Evolutionary conservation across 30 jellyfish, hydroid and myxozoan species (phyloP).

Genomic region (Chrysaora quinquecirrha): DNA sequence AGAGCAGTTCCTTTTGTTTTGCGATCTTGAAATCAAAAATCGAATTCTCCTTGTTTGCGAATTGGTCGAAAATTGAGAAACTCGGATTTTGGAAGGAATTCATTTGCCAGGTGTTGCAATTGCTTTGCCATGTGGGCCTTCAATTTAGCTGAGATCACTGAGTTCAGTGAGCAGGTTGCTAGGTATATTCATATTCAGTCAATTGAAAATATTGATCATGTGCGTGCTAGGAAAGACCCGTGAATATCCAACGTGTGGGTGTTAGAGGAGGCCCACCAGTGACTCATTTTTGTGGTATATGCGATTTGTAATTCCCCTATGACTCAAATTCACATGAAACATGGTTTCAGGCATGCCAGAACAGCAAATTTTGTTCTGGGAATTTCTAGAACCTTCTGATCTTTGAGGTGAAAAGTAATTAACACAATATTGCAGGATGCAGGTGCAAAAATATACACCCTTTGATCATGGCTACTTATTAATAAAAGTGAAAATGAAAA

Average conservation of each 20-base stretch:
- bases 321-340: no score
- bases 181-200: constrained; percentile 38
- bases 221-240: constrained; percentile 64
- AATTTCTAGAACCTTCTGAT: background rate
- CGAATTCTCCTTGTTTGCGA: no score
- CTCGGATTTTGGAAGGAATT: background rate
- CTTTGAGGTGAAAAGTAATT: no score
- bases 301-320: background rate
- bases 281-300: background rate
- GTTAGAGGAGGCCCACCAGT: background rate
- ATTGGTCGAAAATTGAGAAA: no score
- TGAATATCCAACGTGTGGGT: background rate
- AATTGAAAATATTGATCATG: constrained; percentile 32
- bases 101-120: constrained; percentile 56
- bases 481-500: no score
- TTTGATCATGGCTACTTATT: no score
- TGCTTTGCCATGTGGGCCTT: constrained; percentile 52
- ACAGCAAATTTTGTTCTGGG: background rate
- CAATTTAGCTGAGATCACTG: constrained; percentile 52
- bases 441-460: no score
- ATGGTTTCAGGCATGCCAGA: background rate
- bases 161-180: constrained; percentile 76
- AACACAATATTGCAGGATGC: no score
- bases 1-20: no score
- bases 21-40: no score